Percentiles rank a stretch among this genome's conserved stretches.
Conservation (phyloP, 1,140 invertebrate genomes). For the Prorops nasuta region DNA sequence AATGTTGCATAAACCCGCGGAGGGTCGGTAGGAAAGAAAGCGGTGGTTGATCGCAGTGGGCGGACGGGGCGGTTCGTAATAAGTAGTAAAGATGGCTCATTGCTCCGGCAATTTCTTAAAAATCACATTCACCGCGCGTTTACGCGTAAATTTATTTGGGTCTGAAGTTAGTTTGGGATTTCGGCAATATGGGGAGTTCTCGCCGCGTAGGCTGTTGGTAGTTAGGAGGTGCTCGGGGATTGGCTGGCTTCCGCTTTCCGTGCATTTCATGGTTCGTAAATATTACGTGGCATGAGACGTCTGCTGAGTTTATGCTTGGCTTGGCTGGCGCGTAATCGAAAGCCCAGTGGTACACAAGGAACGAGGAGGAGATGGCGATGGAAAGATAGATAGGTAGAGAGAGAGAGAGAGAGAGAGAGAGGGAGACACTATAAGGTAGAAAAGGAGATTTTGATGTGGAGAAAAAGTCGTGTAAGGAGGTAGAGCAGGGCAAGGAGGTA, state of each 20-base stretch:
- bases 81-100: too few relatives aligned
- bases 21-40: too few relatives aligned
- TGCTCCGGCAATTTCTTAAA: too few relatives aligned
- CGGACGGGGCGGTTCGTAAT: too few relatives aligned
- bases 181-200: neutral
- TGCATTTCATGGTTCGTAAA: constrained; percentile 39
- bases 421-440: neutral
- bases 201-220: neutral
- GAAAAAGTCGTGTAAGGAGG: neutral
- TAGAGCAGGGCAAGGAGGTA: neutral
- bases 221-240: too few relatives aligned
- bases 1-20: too few relatives aligned
- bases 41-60: too few relatives aligned
- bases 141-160: too few relatives aligned
- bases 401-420: constrained; percentile 5
- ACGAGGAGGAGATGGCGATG: constrained; percentile 2
- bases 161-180: too few relatives aligned
- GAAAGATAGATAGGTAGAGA: constrained; percentile 7
- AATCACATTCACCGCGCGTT: too few relatives aligned
- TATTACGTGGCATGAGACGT: constrained; percentile 37
- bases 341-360: constrained; percentile 28
- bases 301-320: constrained; percentile 38
- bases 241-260: too few relatives aligned
- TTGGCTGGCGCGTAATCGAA: constrained; percentile 39
- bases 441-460: neutral